Evolutionary conservation across 2,113 vertebrate genomes (phyloP).

Genomic region (Pelobates fuscus): DNA sequence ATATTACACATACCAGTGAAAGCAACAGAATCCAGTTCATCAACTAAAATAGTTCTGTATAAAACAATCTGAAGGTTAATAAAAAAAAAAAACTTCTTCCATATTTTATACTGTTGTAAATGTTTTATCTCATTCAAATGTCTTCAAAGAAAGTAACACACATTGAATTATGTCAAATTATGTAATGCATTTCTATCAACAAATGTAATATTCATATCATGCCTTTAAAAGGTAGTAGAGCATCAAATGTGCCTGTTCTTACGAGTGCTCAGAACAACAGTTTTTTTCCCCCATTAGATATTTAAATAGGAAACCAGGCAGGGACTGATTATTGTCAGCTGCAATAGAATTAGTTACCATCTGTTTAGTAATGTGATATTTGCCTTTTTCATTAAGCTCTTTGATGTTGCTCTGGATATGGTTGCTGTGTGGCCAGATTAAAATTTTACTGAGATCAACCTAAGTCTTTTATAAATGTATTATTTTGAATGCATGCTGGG

Average conservation of each 20-base stretch:
- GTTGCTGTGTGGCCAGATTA: not conserved
- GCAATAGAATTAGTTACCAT: not conserved
- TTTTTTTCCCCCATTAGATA: not conserved
- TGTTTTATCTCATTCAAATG: no score
- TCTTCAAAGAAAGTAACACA: no score
- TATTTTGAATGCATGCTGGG: not conserved
- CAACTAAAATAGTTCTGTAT: no score
- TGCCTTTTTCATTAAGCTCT: not conserved
- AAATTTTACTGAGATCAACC: not conserved
- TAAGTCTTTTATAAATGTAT: not conserved
- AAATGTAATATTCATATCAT: no score
- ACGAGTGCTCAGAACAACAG: not conserved
- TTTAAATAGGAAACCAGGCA: not conserved
- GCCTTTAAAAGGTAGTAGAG: not conserved
- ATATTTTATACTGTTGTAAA: no score
- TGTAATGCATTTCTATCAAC: not conserved
- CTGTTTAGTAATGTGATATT: conserved; percentile 3
- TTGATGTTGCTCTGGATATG: not conserved
- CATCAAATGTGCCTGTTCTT: not conserved
- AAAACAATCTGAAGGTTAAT: no score
- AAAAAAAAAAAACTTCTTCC: no score
- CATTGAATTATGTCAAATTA: no score
- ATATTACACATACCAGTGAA: no score
- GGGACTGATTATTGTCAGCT: conserved; percentile 3
- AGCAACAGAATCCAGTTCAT: no score